A percentile compares a stretch with the other conserved stretches of the same genome.
Evolutionary conservation across 2,888 invertebrate genomes (phyloP).

Genomic region (Catocala nupta): DNA sequence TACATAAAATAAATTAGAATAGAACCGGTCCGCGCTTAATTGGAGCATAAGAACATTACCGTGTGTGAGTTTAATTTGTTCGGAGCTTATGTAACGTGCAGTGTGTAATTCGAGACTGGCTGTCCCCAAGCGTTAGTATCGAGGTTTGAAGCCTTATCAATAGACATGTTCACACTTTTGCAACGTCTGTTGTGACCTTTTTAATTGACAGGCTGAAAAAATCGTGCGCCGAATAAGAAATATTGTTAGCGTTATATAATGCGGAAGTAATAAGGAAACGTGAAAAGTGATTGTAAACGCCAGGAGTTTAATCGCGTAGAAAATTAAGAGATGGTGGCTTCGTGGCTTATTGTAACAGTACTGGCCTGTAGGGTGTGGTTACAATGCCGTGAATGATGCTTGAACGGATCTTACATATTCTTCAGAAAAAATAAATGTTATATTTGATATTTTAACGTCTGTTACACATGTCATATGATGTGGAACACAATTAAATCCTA

Average conservation of each 20-base stretch:
- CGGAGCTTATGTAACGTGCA: slow-evolving; percentile 40
- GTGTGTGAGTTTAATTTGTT: slow-evolving; percentile 58
- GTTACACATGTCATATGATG: not conserved
- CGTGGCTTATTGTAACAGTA: slow-evolving; percentile 8
- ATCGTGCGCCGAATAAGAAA: slow-evolving; percentile 36
- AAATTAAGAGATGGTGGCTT: slow-evolving; percentile 15
- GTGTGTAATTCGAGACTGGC: slow-evolving; percentile 45
- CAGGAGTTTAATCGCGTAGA: slow-evolving; percentile 24
- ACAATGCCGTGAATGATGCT: not conserved
- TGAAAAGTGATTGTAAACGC: slow-evolving; percentile 37
- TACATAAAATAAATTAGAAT: slow-evolving; percentile 67
- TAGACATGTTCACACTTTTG: slow-evolving; percentile 54
- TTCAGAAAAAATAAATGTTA: too few species aligned
- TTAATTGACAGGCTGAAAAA: slow-evolving; percentile 52
- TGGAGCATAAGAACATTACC: slow-evolving; percentile 80
- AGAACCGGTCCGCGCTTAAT: slow-evolving; percentile 72
- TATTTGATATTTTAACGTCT: not conserved
- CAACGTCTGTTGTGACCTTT: slow-evolving; percentile 51
- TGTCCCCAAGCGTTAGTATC: slow-evolving; percentile 44
- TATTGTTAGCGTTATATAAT: slow-evolving; percentile 44
- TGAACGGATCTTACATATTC: too few species aligned
- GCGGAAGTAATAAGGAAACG: slow-evolving; percentile 51
- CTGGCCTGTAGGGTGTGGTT: not conserved
- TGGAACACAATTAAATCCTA: not conserved
- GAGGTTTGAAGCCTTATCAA: slow-evolving; percentile 45